Evolutionary conservation across 1,140 invertebrate genomes (phyloP).

Genomic region (Zaprionus africanus): DNA sequence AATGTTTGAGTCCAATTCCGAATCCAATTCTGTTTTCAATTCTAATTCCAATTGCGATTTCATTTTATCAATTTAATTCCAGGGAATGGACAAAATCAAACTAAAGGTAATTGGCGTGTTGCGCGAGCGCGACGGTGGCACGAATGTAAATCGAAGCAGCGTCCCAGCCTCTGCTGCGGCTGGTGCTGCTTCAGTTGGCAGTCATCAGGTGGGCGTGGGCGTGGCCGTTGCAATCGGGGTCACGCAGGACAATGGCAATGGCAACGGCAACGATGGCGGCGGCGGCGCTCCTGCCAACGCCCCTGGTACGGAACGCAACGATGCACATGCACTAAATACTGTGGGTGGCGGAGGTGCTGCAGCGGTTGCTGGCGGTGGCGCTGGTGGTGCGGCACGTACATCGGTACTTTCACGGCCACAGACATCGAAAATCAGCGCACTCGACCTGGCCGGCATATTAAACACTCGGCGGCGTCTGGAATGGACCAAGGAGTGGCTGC

Average conservation of each 20-base stretch:
- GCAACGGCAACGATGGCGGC: conserved; percentile 37
- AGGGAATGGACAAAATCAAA: conserved; percentile 82
- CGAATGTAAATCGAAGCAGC: conserved; percentile 65
- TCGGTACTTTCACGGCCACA: conserved; percentile 66
- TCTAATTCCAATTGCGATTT: background rate
- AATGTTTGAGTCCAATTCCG: conserved; percentile 22
- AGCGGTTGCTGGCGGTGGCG: conserved; percentile 22
- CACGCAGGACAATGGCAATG: conserved; percentile 72
- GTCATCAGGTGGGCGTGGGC: conserved; percentile 73
- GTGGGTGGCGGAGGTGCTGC: conserved; percentile 3
- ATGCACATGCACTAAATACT: conserved; percentile 37
- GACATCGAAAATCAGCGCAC: conserved; percentile 75
- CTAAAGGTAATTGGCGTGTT: conserved; percentile 80
- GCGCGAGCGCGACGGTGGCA: conserved; percentile 74
- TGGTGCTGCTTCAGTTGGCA: conserved; percentile 27
- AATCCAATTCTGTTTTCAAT: conserved; percentile 7
- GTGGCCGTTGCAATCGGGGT: conserved; percentile 66
- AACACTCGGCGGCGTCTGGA: conserved; percentile 74
- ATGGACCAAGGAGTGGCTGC: conserved; percentile 83
- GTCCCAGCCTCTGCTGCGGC: conserved; percentile 27
- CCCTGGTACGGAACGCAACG: conserved; percentile 52
- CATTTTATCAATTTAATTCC: conserved; percentile 40
- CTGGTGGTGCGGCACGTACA: conserved; percentile 65
- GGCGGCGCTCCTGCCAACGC: conserved; percentile 48
- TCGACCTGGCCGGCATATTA: conserved; percentile 76